phyloP scores from a whole-genome alignment of 1,140 invertebrate species.

The Sycobia sp. region DNA sequence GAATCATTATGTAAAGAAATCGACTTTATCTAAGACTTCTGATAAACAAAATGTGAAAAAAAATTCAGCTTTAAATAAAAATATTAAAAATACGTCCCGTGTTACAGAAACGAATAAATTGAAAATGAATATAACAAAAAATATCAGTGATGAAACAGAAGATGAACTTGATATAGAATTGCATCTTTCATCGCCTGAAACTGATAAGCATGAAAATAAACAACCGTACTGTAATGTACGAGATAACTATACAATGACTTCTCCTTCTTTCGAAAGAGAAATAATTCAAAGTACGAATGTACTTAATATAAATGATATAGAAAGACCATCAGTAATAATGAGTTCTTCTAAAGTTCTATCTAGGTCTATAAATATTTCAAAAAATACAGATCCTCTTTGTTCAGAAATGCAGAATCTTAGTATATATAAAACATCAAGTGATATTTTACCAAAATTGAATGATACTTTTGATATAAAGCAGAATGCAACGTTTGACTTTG shows the following conservation, averaged over 20 bases:
- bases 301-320: conserved; percentile 5
- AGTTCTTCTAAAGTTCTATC: conserved; percentile 7
- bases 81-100: not conserved
- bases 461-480: not conserved
- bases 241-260: conserved; percentile 25
- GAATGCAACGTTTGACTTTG: conserved; percentile 6
- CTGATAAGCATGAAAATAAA: not conserved
- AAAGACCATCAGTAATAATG: conserved; percentile 31
- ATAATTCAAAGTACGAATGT: not conserved
- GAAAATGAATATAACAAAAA: conserved; percentile 4
- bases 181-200: conserved; percentile 5
- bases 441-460: not conserved
- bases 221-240: not conserved
- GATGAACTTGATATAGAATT: conserved; percentile 4
- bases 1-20: conserved; percentile 35
- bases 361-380: not conserved
- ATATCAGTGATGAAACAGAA: not conserved
- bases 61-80: conserved; percentile 1
- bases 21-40: not conserved
- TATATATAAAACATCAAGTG: not conserved
- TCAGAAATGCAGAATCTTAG: conserved; percentile 11
- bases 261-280: not conserved
- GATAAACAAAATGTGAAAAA: conserved; percentile 14
- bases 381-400: not conserved
- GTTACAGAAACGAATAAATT: conserved; percentile 1